Evolutionary conservation across 2,113 vertebrate species (phyloP).

Genomic region (Redunca redunca): DNA sequence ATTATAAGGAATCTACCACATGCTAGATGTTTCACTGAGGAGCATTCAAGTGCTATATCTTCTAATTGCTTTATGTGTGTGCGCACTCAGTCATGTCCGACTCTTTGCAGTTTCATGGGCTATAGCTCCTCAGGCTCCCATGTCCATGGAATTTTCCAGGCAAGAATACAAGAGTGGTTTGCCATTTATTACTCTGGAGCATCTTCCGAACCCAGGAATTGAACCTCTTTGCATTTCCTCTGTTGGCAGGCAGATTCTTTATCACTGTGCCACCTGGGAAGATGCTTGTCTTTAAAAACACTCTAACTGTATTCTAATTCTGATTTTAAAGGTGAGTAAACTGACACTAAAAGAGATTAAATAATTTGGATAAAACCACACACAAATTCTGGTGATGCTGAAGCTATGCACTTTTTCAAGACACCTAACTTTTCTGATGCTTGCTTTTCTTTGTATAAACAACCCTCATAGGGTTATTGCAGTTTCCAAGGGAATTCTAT

Average conservation of each 20-base stretch:
- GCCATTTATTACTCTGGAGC: neutral
- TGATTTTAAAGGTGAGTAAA: slow-evolving; percentile 16
- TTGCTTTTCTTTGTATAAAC: neutral
- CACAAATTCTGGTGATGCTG: neutral
- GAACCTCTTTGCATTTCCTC: neutral
- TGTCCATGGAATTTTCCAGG: neutral
- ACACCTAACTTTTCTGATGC: neutral
- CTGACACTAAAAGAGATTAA: neutral
- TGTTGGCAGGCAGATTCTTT: neutral
- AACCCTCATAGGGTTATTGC: neutral
- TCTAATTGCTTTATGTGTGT: neutral
- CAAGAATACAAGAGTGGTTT: neutral
- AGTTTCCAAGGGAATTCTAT: neutral
- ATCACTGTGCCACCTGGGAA: neutral
- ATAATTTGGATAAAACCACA: neutral
- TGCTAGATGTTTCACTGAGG: neutral
- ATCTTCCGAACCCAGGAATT: neutral
- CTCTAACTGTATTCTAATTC: neutral
- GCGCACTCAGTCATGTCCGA: accelerated
- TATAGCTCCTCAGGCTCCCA: neutral
- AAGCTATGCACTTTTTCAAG: neutral
- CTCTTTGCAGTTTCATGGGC: neutral
- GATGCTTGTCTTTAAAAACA: neutral
- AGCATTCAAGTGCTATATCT: neutral
- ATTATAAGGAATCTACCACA: neutral